Evolutionary conservation across 2,888 invertebrate species (phyloP), one percentile per base, ranked within the genome.

Genomic region (Anoplius nigerrimus): DNA sequence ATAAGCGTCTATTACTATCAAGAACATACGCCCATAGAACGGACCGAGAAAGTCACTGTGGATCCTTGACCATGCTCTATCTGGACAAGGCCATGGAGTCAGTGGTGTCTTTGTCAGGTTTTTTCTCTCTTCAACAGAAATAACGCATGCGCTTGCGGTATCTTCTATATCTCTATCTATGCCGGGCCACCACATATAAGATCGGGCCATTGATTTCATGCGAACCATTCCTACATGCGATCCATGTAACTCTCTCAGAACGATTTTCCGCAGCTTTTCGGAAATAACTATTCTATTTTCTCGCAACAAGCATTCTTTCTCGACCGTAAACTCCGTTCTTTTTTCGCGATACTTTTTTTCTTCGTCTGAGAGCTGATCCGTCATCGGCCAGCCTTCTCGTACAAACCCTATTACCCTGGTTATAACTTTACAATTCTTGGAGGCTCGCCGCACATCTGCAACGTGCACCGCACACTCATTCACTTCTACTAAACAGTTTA

Each of bases 1-100:
- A 27, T 69, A 45, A 0, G 81, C 66, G 62, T 82, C 80, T 0
- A 81, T 65, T 2, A 83, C 21, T 5, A 69, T 52, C 8, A 83
- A 46, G 57, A 76, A 80, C 67, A 62, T 74, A 46, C 55, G 43
- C n/a, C 45, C 75, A 66, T 43, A 74, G 21, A 66, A 71, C 43
- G 80, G 79, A 6, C 76, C 79, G 34, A 72, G 5, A 83, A 59
- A 57, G 20, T 57, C 56, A 16, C 18, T 2, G 16, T 57, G 56
- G 8, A 57, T 57, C 2, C 56, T 13, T 13, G 24, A 60, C 79
- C 78, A 81, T 15, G 71, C 69, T 27, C 57, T 55, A 11, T 70
- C 43, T 59, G 80, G 72, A 48, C 71, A 70, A 16, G 69, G 67
- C 71, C 69, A 66, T 4, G 71, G 61, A 4, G 70, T 67, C 8